These are phyloP conservation scores for Poecile montanus DNA, from an alignment of 2,797 vertebrate genomes.

Conservation along the genomic window DNA sequence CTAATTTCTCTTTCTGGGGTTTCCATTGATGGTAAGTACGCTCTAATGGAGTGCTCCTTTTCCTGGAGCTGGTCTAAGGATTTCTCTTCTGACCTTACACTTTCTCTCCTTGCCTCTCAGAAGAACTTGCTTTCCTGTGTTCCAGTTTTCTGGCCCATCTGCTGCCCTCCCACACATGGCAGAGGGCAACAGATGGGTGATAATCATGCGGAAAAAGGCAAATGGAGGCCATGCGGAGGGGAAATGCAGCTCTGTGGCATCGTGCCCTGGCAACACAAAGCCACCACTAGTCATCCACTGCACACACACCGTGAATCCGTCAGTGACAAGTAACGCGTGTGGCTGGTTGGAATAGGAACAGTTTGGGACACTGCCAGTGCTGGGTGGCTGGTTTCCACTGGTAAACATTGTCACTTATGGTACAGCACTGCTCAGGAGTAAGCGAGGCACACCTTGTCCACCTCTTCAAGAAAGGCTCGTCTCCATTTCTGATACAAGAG, in stretches of 20 bases:
- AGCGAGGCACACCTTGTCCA: neutral
- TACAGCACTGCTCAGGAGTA: neutral
- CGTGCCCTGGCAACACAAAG: constrained; percentile 66
- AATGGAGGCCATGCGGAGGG: constrained; percentile 69
- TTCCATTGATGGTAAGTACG: neutral
- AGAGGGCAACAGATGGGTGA: constrained; percentile 75
- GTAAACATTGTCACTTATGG: constrained; percentile 25
- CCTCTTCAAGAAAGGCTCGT: neutral
- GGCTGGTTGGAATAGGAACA: constrained; percentile 29
- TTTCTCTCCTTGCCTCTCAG: constrained; percentile 40
- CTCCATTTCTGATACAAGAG: neutral
- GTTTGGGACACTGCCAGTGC: neutral
- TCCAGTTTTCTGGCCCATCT: constrained; percentile 73
- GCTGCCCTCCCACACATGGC: constrained; percentile 64
- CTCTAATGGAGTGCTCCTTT: neutral
- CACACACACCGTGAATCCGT: neutral
- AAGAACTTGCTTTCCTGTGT: constrained; percentile 52
- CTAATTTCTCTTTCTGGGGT: neutral
- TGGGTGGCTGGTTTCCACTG: constrained; percentile 20
- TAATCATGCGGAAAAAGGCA: constrained; percentile 71
- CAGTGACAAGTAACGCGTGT: constrained; percentile 58
- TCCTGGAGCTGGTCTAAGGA: neutral
- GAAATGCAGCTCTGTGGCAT: constrained; percentile 66
- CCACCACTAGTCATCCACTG: constrained; percentile 58
- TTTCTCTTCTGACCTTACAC: constrained; percentile 17